Conservation (phyloP, 2,113 vertebrate species). For the Podarcis raffonei region DNA sequence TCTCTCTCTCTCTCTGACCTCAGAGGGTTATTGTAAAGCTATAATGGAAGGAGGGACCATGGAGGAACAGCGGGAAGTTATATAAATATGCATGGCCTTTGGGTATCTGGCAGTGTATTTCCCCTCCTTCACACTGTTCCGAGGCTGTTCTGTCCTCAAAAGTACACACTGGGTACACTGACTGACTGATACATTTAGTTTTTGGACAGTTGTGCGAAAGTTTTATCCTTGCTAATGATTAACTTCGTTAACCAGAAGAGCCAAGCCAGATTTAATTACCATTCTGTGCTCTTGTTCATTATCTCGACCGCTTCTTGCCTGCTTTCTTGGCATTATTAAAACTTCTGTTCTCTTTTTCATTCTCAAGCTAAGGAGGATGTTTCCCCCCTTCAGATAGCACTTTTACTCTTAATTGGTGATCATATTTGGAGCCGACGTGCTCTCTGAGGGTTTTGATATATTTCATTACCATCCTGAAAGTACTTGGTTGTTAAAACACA, state of each 20-base stretch:
- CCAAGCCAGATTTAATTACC: constrained; percentile 48
- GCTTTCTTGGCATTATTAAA: constrained; percentile 41
- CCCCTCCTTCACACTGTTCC: background rate
- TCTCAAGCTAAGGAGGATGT: constrained; percentile 22
- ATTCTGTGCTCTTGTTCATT: constrained; percentile 21
- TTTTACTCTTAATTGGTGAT: constrained; percentile 48
- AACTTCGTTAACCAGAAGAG: constrained; percentile 58
- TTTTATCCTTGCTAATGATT: constrained; percentile 58
- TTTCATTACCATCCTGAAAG: constrained; percentile 40
- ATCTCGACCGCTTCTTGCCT: constrained; percentile 7
- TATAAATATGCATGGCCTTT: background rate
- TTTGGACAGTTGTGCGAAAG: constrained; percentile 30
- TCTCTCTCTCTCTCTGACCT: background rate
- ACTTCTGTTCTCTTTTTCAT: constrained; percentile 35
- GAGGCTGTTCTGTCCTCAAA: constrained; percentile 19
- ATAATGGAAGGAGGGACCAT: background rate
- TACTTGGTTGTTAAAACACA: background rate
- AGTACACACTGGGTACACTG: constrained; percentile 30
- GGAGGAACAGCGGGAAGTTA: background rate
- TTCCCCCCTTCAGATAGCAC: background rate
- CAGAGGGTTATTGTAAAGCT: background rate
- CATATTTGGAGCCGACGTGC: constrained; percentile 30
- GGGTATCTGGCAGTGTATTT: background rate
- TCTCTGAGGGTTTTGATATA: background rate
- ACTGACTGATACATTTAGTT: background rate